Evolutionary conservation across 2,113 vertebrate species (phyloP), one percentile per base, ranked within the genome.

Genomic region (Nannospalax galili): DNA sequence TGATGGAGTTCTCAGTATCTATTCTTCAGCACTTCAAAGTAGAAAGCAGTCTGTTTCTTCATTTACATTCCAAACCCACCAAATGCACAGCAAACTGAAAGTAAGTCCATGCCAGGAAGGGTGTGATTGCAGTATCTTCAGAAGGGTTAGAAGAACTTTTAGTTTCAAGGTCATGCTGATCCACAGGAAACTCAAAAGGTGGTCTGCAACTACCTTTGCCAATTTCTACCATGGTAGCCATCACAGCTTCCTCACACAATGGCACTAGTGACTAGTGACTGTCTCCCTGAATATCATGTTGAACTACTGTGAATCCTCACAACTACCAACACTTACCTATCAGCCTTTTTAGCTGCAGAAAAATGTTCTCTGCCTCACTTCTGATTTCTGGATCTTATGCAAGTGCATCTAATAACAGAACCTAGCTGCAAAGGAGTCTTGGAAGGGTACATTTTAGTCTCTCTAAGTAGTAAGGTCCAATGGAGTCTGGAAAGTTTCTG

Each of bases 341-440:
- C 62, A 84, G 40, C 28, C 70, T 16, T 48, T 28, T 73, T 24
- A 70, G 12, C 17, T 75, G 9, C 10, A 62, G 64, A 45, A 64
- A 95, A 92, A 69, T 60, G 60, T 52, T 52, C 64, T 56, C 28
- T 67, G 69, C 15, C 45, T 79, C 8, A 40, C 32, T 81, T 79
- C 30, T 48, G 64, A 62, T 67, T 88, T 91, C 75, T 60, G 20
- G n/a, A 67, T 80, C 42, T 91, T 79, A 84, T 75, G 37, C 35
- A 73, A 42, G 35, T 30, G 1, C 5, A 52, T 82, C 32, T 58
- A 84, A 85, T 58, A 60, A 37, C 7, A 80, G 32, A 85, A 84
- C 4, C 32, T 87, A 89, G 79, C 72, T 84, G 79, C 82, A 97
- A 94, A 96, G 65, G 90, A 96, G 58, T 93, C 87, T 80, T 64